These are phyloP conservation scores for Stenoptilia bipunctidactyla DNA, from an alignment of 2,888 invertebrate genomes.

Conservation along the genomic window DNA sequence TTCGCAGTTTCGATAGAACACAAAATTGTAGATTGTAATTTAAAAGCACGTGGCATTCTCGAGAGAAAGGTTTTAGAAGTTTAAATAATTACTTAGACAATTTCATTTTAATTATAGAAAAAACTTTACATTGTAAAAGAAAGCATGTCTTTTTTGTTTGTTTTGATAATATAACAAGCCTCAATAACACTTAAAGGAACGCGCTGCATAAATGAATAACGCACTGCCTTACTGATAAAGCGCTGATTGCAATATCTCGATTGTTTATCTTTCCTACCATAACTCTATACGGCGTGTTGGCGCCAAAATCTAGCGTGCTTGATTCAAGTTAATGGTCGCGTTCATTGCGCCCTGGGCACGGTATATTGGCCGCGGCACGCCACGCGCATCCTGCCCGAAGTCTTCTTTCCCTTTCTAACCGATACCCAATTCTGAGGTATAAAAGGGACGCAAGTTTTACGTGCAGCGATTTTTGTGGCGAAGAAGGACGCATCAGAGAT, in stretches of 20 bases:
- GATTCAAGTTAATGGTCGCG: conserved; percentile 56
- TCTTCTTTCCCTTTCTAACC: conserved; percentile 48
- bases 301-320: conserved; percentile 59
- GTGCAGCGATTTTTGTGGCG: conserved; percentile 64
- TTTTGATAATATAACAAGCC: too few relatives aligned
- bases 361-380: conserved; percentile 65
- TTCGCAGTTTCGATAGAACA: background rate
- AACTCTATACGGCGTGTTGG: conserved; percentile 27
- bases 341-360: conserved; percentile 62
- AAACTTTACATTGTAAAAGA: too few relatives aligned
- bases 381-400: conserved; percentile 51
- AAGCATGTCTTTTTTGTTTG: too few relatives aligned
- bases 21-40: too few relatives aligned
- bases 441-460: conserved; percentile 54
- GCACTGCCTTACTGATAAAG: background rate
- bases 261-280: background rate
- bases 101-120: too few relatives aligned
- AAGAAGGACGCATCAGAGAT: conserved; percentile 65
- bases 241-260: background rate
- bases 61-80: too few relatives aligned
- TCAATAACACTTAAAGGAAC: too few relatives aligned
- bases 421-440: conserved; percentile 25
- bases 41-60: too few relatives aligned
- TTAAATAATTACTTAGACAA: too few relatives aligned
- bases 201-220: too few relatives aligned